phyloP scores from a whole-genome alignment of 2,888 invertebrate genomes.

The Miltochrista miniata region DNA sequence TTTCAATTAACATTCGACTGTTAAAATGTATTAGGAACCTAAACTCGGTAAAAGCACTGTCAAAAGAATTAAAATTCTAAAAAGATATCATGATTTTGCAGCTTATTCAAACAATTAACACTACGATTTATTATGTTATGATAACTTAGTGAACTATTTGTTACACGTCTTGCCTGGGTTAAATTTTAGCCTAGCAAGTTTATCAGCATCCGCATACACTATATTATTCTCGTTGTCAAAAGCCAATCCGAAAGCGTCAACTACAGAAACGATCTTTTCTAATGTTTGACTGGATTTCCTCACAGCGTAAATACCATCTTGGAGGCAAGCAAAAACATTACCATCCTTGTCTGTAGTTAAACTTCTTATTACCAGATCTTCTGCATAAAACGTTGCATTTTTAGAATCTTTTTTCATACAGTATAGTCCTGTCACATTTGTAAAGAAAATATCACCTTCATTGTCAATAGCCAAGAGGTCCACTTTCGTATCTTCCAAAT shows the following conservation, averaged over 20 bases:
- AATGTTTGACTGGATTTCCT: constrained; percentile 42
- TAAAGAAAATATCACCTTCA: constrained; percentile 55
- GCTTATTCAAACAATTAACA: too few species aligned
- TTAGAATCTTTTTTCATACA: constrained; percentile 58
- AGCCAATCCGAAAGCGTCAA: constrained; percentile 63
- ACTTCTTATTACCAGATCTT: constrained; percentile 43
- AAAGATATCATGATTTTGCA: too few species aligned
- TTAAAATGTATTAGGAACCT: too few species aligned
- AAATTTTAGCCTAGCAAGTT: constrained; percentile 45
- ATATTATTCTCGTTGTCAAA: constrained; percentile 67
- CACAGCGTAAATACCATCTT: constrained; percentile 57
- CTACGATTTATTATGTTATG: too few species aligned
- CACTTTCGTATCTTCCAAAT: constrained; percentile 68
- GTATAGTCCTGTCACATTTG: constrained; percentile 62
- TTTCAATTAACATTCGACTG: too few species aligned
- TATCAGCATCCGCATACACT: constrained; percentile 57
- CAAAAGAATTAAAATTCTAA: too few species aligned
- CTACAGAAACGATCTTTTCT: constrained; percentile 46
- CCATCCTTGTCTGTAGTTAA: constrained; percentile 56
- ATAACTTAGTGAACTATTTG: constrained; percentile 2
- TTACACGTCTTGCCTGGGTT: constrained; percentile 43
- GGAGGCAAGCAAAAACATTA: constrained; percentile 50
- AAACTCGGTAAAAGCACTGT: too few species aligned
- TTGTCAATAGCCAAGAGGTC: constrained; percentile 64
- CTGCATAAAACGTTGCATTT: constrained; percentile 44